A percentile compares a stretch with the other conserved stretches of the same genome.
These are phyloP conservation scores for Spisula subtruncata DNA, from an alignment of 2,888 invertebrate species.

Conservation along the genomic window DNA sequence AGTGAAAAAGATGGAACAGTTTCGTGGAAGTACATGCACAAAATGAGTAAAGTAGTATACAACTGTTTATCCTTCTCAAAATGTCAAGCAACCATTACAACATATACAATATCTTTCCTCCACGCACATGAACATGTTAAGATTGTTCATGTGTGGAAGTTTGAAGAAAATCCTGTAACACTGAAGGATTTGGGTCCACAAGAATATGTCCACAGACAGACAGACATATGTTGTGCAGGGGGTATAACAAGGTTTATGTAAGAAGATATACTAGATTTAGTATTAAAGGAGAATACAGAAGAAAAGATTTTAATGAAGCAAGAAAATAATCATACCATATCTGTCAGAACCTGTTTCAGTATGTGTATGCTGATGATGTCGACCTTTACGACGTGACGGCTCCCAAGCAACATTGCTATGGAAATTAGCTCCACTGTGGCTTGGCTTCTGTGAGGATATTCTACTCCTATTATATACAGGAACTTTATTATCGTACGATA, in stretches of 20 bases:
- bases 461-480: slow-evolving; percentile 43
- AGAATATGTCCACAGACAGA: too few species aligned
- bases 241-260: too few species aligned
- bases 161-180: too few species aligned
- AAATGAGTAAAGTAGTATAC: too few species aligned
- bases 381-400: background rate
- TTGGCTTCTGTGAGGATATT: background rate
- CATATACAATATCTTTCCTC: too few species aligned
- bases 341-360: background rate
- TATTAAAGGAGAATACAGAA: background rate
- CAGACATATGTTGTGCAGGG: too few species aligned
- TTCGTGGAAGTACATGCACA: too few species aligned
- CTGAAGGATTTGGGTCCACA: too few species aligned
- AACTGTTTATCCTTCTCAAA: background rate
- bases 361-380: background rate
- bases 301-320: background rate
- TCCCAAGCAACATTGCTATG: slow-evolving; percentile 43
- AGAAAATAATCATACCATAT: background rate
- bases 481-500: slow-evolving; percentile 35
- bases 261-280: background rate
- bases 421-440: background rate
- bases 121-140: too few species aligned
- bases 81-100: background rate
- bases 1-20: too few species aligned
- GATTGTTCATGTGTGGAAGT: too few species aligned